Conservation (phyloP, 2,113 vertebrate genomes). For the Tor tambroides region DNA sequence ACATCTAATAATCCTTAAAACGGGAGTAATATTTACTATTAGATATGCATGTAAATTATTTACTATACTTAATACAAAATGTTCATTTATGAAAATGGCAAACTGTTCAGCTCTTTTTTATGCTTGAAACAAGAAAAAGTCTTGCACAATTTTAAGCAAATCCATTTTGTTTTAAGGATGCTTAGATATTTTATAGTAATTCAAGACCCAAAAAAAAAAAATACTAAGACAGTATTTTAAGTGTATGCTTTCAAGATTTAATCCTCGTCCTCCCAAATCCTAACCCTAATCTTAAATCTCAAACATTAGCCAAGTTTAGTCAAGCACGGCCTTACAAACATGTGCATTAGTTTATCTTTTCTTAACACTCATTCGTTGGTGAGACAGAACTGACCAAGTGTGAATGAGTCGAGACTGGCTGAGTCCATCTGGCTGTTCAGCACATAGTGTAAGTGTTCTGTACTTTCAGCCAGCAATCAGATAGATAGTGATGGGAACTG, state of each 20-base stretch:
- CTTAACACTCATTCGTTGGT: not conserved
- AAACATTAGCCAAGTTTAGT: conserved; percentile 33
- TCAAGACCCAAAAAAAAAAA: too few relatives aligned
- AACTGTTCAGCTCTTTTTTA: not conserved
- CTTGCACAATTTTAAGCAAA: too few relatives aligned
- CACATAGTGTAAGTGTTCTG: conserved; percentile 41
- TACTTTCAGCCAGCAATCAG: conserved; percentile 52
- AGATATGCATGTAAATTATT: too few relatives aligned
- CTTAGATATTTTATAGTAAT: not conserved
- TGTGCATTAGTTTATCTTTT: conserved; percentile 37
- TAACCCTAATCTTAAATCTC: conserved; percentile 29
- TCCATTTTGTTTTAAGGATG: too few relatives aligned
- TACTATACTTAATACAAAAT: not conserved
- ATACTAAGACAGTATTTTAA: not conserved
- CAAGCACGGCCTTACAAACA: not conserved
- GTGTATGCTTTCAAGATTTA: not conserved
- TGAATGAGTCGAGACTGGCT: conserved; percentile 28
- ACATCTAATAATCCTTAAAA: not conserved
- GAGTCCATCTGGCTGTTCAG: conserved; percentile 46
- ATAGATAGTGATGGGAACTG: conserved; percentile 48
- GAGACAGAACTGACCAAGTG: conserved; percentile 46
- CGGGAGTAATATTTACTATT: not conserved
- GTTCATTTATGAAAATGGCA: not conserved
- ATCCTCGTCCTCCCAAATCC: conserved; percentile 17
- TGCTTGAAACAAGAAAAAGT: not conserved